phyloP scores from a whole-genome alignment of 2,888 invertebrate species.

The Odontomyia ornata region DNA sequence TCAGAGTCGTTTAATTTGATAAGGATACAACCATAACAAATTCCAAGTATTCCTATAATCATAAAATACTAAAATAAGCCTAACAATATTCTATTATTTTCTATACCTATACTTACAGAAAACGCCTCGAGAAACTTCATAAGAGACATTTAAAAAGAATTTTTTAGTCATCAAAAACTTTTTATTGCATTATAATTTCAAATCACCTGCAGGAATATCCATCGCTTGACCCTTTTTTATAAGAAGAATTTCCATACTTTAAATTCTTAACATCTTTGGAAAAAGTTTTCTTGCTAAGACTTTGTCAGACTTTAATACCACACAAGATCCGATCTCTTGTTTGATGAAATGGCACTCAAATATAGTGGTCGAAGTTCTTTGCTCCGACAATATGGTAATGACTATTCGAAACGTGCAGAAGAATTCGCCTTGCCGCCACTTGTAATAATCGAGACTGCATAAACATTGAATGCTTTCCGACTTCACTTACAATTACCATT shows the following conservation, averaged over 20 bases:
- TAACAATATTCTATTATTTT: too few species aligned
- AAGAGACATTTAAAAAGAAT: neutral
- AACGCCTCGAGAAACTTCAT: too few species aligned
- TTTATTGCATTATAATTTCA: conserved; percentile 45
- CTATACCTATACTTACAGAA: too few species aligned
- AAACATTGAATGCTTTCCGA: neutral
- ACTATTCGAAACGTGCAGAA: neutral
- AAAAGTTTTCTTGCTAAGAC: neutral
- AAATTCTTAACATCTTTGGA: neutral
- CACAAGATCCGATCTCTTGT: neutral
- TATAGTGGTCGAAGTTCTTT: too few species aligned
- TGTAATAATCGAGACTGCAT: conserved; percentile 1
- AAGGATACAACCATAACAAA: too few species aligned
- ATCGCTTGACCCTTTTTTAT: neutral
- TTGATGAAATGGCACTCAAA: neutral
- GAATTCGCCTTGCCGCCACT: neutral
- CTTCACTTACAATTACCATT: conserved; percentile 33
- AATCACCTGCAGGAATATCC: conserved; percentile 11
- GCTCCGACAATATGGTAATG: neutral
- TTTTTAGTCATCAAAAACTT: conserved; percentile 24
- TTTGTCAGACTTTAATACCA: neutral
- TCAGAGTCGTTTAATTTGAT: too few species aligned
- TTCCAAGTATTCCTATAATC: too few species aligned
- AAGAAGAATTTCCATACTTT: neutral
- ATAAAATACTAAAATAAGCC: too few species aligned